A percentile compares a stretch with the other conserved stretches of the same genome.
Conservation (phyloP, 2,113 vertebrate genomes). For the Larimichthys polyactis region DNA sequence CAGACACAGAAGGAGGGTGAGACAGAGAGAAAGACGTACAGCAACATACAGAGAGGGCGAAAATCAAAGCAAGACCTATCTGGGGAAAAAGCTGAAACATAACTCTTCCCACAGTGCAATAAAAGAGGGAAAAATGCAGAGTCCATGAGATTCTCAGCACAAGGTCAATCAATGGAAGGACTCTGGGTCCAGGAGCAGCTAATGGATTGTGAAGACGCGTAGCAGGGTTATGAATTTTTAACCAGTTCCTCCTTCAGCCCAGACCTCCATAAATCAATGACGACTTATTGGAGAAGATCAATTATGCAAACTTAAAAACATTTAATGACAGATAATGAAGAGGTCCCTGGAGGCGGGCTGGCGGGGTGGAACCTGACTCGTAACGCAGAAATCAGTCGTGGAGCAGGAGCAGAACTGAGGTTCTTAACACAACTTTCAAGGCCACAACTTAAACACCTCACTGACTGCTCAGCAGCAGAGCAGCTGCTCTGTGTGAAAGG, state of each 20-base stretch:
- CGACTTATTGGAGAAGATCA: conserved; percentile 98
- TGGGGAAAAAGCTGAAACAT: conserved; percentile 89
- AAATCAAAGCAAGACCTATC: conserved; percentile 90
- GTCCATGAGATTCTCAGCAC: conserved; percentile 91
- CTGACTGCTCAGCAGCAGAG: conserved; percentile 33
- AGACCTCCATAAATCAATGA: conserved; percentile 99
- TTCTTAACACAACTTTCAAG: conserved; percentile 57
- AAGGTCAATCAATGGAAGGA: conserved; percentile 99
- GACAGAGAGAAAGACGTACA: conserved; percentile 57
- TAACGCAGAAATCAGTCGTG: conserved; percentile 79
- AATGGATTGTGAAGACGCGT: conserved; percentile 99
- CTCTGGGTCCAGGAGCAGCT: conserved; percentile 91
- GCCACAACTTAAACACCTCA: conserved; percentile 48
- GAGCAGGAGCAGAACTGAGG: not conserved
- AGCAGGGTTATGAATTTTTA: conserved; percentile 98
- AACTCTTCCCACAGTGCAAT: conserved; percentile 91
- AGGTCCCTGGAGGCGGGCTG: conserved; percentile 85
- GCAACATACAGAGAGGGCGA: conserved; percentile 72
- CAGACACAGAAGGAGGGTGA: conserved; percentile 73
- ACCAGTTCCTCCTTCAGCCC: conserved; percentile 89
- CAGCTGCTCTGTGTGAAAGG: not conserved
- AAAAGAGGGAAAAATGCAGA: conserved; percentile 81
- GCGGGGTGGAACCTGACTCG: conserved; percentile 68
- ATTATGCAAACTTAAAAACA: conserved; percentile 99
- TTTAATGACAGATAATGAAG: conserved; percentile 99